These are phyloP conservation scores for Coregonus clupeaformis DNA, from an alignment of 2,113 vertebrate genomes.

Conservation along the genomic window DNA sequence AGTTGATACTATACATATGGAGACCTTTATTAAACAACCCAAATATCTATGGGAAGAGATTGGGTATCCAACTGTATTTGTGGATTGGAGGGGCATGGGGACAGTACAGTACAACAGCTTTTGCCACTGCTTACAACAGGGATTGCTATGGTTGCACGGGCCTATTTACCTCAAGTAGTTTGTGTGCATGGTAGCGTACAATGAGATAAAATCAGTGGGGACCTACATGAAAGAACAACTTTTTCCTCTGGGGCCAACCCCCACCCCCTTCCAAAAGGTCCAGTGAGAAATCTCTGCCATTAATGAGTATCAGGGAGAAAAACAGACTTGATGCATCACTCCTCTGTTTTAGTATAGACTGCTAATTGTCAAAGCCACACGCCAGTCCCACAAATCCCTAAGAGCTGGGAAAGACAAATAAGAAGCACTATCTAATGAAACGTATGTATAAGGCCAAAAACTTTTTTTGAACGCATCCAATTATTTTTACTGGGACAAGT, in stretches of 20 bases:
- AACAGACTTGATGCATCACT: slow-evolving; percentile 75
- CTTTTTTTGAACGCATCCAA: slow-evolving; percentile 63
- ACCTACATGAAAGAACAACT: slow-evolving; percentile 76
- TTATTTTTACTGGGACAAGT: slow-evolving; percentile 58
- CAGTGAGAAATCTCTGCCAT: slow-evolving; percentile 69
- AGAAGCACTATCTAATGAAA: slow-evolving; percentile 65
- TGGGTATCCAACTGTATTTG: slow-evolving; percentile 4
- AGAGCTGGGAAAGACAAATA: slow-evolving; percentile 39
- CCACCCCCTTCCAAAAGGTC: slow-evolving; percentile 58
- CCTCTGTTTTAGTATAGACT: slow-evolving; percentile 63
- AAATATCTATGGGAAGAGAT: no score
- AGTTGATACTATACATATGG: neutral
- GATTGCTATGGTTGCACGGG: slow-evolving; percentile 76
- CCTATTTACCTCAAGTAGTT: slow-evolving; percentile 71
- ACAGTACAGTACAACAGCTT: slow-evolving; percentile 52
- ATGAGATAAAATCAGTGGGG: slow-evolving; percentile 74
- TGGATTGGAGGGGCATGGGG: slow-evolving; percentile 45
- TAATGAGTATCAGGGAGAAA: slow-evolving; percentile 75
- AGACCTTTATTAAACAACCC: no score
- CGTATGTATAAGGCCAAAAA: slow-evolving; percentile 79
- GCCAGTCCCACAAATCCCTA: slow-evolving; percentile 55
- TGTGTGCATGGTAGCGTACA: slow-evolving; percentile 75
- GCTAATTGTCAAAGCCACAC: slow-evolving; percentile 71
- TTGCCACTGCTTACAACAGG: slow-evolving; percentile 66
- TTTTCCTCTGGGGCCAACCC: slow-evolving; percentile 64